Evolutionary conservation across 2,888 invertebrate species (phyloP).

Genomic region (Bellardia bayeri): DNA sequence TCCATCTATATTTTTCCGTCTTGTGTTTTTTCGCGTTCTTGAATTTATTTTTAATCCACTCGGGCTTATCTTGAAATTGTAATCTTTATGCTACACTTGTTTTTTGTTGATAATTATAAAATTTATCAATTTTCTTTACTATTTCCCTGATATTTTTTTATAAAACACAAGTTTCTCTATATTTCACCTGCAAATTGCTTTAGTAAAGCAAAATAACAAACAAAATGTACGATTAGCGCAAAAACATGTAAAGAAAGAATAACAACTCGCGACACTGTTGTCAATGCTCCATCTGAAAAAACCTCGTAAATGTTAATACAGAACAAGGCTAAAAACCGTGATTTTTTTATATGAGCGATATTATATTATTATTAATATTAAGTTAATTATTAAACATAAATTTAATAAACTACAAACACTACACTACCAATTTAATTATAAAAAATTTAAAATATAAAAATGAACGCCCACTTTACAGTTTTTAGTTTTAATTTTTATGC

Average conservation of each 20-base stretch:
- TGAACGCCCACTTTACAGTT: too few relatives aligned
- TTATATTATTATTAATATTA: too few relatives aligned
- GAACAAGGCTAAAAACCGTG: not conserved
- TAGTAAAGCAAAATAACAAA: constrained; percentile 63
- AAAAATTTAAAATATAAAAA: too few relatives aligned
- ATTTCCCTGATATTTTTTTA: constrained; percentile 25
- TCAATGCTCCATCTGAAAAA: constrained; percentile 2
- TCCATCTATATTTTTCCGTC: constrained; percentile 14
- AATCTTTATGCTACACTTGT: constrained; percentile 57
- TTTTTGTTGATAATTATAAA: constrained; percentile 48
- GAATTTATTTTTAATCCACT: constrained; percentile 46
- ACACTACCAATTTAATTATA: too few relatives aligned
- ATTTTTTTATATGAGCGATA: too few relatives aligned
- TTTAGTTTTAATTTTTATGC: too few relatives aligned
- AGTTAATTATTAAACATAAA: too few relatives aligned
- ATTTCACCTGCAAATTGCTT: constrained; percentile 64
- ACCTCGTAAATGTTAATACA: not conserved
- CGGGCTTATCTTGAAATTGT: constrained; percentile 49
- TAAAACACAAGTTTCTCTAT: constrained; percentile 38
- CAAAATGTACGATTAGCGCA: constrained; percentile 59
- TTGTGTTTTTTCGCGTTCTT: constrained; percentile 5
- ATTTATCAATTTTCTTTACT: constrained; percentile 25
- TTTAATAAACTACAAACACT: too few relatives aligned
- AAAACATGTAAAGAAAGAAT: constrained; percentile 54
- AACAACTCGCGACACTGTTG: constrained; percentile 44